These are phyloP conservation scores for Aphaenogaster ashmeadi DNA, from an alignment of 1,140 invertebrate genomes.

Conservation along the genomic window DNA sequence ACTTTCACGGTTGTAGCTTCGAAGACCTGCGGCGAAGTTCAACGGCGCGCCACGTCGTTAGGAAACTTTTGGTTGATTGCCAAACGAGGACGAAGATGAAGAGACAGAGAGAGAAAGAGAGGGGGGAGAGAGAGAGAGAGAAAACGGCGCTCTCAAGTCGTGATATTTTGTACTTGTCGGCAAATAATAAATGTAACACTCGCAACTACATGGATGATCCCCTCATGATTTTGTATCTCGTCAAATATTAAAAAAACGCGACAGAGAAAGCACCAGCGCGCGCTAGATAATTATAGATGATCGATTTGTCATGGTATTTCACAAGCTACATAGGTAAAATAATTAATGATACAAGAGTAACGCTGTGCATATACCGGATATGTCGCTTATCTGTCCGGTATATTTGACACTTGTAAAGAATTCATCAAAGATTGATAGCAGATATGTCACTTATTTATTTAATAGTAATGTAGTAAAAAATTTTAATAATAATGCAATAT, in stretches of 20 bases:
- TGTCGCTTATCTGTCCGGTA: background rate
- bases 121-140: background rate
- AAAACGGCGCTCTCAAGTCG: background rate
- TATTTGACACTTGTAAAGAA: slow-evolving; percentile 29
- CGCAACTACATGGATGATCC: slow-evolving; percentile 47
- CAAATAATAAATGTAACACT: slow-evolving; percentile 65
- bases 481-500: background rate
- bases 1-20: slow-evolving; percentile 66
- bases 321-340: slow-evolving; percentile 22
- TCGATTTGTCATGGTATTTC: slow-evolving; percentile 50
- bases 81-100: slow-evolving; percentile 59
- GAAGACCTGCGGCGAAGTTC: slow-evolving; percentile 40
- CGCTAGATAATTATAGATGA: slow-evolving; percentile 43
- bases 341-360: slow-evolving; percentile 51
- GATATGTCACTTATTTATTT: background rate
- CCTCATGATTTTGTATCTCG: slow-evolving; percentile 16
- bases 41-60: slow-evolving; percentile 55
- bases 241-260: slow-evolving; percentile 26
- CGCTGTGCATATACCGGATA: background rate
- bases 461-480: background rate
- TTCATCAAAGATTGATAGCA: slow-evolving; percentile 7
- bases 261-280: background rate
- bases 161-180: slow-evolving; percentile 68
- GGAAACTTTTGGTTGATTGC: slow-evolving; percentile 66
- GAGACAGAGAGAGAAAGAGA: background rate